Conservation (phyloP, 1,140 invertebrate genomes). For the Eriosoma lanigerum region DNA sequence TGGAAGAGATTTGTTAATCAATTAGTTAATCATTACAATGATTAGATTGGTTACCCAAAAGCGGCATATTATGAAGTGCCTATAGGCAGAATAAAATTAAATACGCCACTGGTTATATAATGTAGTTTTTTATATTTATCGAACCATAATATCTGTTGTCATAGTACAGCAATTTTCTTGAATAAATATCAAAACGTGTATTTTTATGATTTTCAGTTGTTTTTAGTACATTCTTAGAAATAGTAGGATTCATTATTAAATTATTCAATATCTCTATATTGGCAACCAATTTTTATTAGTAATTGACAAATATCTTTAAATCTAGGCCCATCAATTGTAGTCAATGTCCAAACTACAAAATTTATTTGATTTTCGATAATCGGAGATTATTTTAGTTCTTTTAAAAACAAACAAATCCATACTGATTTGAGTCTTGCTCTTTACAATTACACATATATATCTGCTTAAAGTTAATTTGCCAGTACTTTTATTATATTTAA, state of each 20-base stretch:
- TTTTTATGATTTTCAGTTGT: neutral
- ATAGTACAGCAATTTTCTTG: neutral
- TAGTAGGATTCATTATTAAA: neutral
- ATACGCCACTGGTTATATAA: neutral
- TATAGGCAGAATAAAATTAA: too few species aligned
- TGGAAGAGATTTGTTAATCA: too few species aligned
- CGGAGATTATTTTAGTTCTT: neutral
- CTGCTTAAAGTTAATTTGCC: neutral
- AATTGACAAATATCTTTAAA: conserved; percentile 8
- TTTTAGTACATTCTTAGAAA: neutral
- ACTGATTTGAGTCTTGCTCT: neutral
- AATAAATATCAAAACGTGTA: neutral
- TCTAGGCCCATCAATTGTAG: neutral
- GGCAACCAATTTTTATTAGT: neutral
- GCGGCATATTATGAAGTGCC: too few species aligned
- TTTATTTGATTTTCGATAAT: neutral
- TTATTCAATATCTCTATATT: neutral
- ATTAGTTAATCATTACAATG: too few species aligned
- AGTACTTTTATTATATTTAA: neutral
- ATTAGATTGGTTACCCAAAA: too few species aligned
- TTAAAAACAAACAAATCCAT: neutral
- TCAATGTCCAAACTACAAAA: conserved; percentile 2
- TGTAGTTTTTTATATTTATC: conserved; percentile 10
- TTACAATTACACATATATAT: neutral
- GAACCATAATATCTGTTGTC: neutral